These are phyloP conservation scores for Platyrinchus mystaceus DNA, from an alignment of 2,797 vertebrate genomes.

Conservation along the genomic window DNA sequence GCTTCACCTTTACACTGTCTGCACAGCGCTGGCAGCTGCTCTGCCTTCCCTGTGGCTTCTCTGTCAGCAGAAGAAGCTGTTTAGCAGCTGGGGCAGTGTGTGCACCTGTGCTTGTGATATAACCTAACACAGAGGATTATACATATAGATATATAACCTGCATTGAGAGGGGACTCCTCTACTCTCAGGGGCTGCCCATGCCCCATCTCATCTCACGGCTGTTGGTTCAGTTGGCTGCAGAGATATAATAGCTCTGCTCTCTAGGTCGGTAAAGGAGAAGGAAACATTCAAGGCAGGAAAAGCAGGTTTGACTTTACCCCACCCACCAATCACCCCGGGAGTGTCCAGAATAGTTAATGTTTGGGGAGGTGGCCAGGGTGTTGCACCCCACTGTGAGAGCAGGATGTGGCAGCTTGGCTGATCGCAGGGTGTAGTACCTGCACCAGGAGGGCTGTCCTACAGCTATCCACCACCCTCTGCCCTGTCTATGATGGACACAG, in stretches of 20 bases:
- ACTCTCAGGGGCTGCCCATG: background rate
- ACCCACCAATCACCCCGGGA: background rate
- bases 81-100: background rate
- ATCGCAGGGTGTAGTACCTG: background rate
- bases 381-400: background rate
- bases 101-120: background rate
- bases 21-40: background rate
- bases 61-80: background rate
- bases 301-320: background rate
- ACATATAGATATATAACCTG: no score
- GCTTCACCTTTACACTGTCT: background rate
- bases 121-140: background rate
- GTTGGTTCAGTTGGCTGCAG: background rate
- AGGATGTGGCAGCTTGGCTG: background rate
- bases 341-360: background rate
- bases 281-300: accelerated
- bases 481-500: background rate
- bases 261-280: background rate
- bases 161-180: background rate
- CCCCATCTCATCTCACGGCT: background rate
- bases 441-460: background rate
- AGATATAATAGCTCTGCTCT: background rate
- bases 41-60: background rate
- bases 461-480: background rate
- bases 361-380: background rate